Conservation (phyloP, 2,113 vertebrate genomes). For the Fregata magnificens region DNA sequence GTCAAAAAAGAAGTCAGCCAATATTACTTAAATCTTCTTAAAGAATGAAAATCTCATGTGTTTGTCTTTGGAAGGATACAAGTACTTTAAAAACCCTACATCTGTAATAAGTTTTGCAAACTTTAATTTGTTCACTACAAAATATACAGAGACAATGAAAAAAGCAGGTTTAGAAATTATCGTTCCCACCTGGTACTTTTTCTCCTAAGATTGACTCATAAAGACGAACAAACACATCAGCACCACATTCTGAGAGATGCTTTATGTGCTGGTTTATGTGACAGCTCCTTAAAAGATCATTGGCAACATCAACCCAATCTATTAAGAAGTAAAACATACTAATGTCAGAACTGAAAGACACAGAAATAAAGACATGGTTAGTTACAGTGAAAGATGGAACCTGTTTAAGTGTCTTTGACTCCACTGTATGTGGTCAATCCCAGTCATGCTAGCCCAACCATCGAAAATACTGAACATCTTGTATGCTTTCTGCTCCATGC, state of each 20-base stretch:
- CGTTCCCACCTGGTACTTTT: constrained; percentile 89
- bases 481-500: background rate
- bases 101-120: background rate
- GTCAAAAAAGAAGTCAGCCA: background rate
- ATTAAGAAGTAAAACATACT: constrained; percentile 4
- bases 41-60: background rate
- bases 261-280: constrained; percentile 78
- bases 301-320: constrained; percentile 92
- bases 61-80: background rate
- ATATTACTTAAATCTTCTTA: background rate
- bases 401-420: background rate
- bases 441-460: background rate
- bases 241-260: constrained; percentile 85
- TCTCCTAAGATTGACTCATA: constrained; percentile 91
- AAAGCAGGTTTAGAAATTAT: background rate
- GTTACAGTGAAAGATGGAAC: background rate
- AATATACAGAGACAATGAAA: background rate
- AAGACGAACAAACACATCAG: constrained; percentile 84
- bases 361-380: background rate
- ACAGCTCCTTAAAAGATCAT: constrained; percentile 88
- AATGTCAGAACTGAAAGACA: background rate
- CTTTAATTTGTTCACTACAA: background rate
- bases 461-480: fast-evolving
- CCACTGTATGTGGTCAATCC: background rate
- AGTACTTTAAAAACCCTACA: background rate